Base-by-base conservation (phyloP, 92 coral and sea anemone genomes). In the Isaurus tuberculatus region DNA sequence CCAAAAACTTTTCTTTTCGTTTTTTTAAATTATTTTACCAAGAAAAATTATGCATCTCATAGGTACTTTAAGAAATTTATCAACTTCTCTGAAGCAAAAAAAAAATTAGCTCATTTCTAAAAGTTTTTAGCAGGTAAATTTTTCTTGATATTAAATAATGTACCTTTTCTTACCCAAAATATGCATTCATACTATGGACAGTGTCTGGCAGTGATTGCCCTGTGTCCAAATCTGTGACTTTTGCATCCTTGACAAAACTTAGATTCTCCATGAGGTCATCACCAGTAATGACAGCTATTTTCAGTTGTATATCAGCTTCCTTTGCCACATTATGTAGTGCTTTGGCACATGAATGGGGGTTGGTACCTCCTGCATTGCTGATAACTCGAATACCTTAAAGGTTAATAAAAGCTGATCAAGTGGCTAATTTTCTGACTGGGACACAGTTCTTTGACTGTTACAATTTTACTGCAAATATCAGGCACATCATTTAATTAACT, bases 361-460 rank as follows among this genome's bases (percentile, higher is more conserved):
- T 96, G 75, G 95, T 87, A 0, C 99, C 99, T 19, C 99, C 99
- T 8, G 99, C 99, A 73, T 96, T 96, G 71, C 98, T 96, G 80
- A 96, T 89, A 25, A 96, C 88, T n/a, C 97, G 90, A 64, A 96
- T 94, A n/a, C 99, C 99, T 96, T 3, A 40, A 40, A 40, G 7
- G 9, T 40, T n/a, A n/a, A n/a, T n/a, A n/a, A n/a, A n/a, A n/a
- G n/a, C n/a, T n/a, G n/a, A n/a, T n/a, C n/a, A n/a, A n/a, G n/a
- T n/a, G n/a, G n/a, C n/a, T n/a, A n/a, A n/a, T n/a, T n/a, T n/a
- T n/a, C n/a, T n/a, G n/a, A n/a, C n/a, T n/a, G n/a, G n/a, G n/a
- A n/a, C n/a, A n/a, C n/a, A n/a, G n/a, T n/a, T n/a, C n/a, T n/a
- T n/a, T n/a, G n/a, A n/a, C n/a, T n/a, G n/a, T n/a, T n/a, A n/a